A percentile compares a stretch with the other conserved stretches of the same genome.
Evolutionary conservation across 2,113 vertebrate genomes (phyloP).

Genomic region (Pagrus major): DNA sequence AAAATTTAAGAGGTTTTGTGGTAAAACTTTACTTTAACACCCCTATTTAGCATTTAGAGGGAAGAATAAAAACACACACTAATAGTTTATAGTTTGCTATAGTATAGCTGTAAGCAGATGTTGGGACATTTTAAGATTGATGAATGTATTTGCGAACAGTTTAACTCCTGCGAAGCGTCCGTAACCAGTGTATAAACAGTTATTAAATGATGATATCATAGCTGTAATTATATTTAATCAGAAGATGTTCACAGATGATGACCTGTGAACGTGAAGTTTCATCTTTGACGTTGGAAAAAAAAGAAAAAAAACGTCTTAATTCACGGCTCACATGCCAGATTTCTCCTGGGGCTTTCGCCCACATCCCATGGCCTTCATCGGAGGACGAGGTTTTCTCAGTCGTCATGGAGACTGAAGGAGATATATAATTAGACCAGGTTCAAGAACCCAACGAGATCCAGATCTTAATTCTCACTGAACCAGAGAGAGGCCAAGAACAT

Average conservation of each 20-base stretch:
- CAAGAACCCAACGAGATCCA: too few species aligned
- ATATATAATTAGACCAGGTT: background rate
- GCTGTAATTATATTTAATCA: background rate
- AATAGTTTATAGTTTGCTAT: background rate
- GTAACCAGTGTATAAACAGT: background rate
- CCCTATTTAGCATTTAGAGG: background rate
- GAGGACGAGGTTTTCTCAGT: background rate
- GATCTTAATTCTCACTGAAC: background rate
- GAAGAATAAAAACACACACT: background rate
- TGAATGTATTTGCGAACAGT: background rate
- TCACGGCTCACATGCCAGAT: background rate
- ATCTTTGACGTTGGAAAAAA: background rate
- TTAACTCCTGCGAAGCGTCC: background rate
- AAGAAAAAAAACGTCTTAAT: background rate
- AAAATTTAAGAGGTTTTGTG: too few species aligned
- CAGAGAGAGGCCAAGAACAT: background rate
- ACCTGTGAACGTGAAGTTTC: background rate
- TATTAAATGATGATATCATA: background rate
- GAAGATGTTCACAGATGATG: background rate
- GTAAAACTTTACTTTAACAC: background rate
- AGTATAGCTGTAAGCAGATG: background rate
- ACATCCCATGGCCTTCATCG: background rate
- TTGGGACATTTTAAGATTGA: background rate
- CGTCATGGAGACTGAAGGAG: background rate
- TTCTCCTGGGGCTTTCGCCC: background rate